Evolutionary conservation across 2,113 vertebrate genomes (phyloP).

Genomic region (Saguinus imperator): DNA sequence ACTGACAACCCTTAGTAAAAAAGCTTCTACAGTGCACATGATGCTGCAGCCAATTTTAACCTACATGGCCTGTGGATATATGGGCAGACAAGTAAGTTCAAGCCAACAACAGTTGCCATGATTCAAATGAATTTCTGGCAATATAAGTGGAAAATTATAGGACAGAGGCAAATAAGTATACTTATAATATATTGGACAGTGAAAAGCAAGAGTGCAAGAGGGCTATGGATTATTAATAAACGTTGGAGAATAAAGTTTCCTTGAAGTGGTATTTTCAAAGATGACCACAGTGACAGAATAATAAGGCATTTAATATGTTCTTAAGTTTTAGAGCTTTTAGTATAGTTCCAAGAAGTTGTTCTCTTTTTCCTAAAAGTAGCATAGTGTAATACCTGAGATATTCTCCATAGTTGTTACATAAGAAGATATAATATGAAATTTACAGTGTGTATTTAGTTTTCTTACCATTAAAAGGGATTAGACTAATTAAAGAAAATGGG

Average conservation of each 20-base stretch:
- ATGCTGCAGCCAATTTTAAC: slow-evolving; percentile 99
- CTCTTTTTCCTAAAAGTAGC: not conserved
- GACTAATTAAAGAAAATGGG: not conserved
- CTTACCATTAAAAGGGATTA: not conserved
- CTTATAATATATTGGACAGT: not conserved
- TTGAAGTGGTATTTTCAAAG: not conserved
- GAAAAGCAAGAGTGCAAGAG: not conserved
- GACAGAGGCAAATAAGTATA: not conserved
- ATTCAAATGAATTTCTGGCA: not conserved
- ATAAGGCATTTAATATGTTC: not conserved
- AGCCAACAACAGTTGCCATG: not conserved
- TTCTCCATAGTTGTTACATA: not conserved
- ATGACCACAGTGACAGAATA: not conserved
- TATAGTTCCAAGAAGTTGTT: not conserved
- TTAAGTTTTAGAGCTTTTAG: not conserved
- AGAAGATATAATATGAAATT: not conserved
- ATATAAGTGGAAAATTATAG: not conserved
- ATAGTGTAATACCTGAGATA: not conserved
- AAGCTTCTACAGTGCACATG: slow-evolving; percentile 96
- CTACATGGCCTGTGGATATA: slow-evolving; percentile 99
- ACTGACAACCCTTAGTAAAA: slow-evolving; percentile 97
- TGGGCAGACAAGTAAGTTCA: slow-evolving; percentile 95
- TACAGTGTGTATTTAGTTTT: not conserved
- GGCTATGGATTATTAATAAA: not conserved
- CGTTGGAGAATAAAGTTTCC: not conserved